Evolutionary conservation across 2,888 invertebrate species (phyloP), one percentile per base, ranked within the genome.

Genomic region (Sarcophaga carnaria): DNA sequence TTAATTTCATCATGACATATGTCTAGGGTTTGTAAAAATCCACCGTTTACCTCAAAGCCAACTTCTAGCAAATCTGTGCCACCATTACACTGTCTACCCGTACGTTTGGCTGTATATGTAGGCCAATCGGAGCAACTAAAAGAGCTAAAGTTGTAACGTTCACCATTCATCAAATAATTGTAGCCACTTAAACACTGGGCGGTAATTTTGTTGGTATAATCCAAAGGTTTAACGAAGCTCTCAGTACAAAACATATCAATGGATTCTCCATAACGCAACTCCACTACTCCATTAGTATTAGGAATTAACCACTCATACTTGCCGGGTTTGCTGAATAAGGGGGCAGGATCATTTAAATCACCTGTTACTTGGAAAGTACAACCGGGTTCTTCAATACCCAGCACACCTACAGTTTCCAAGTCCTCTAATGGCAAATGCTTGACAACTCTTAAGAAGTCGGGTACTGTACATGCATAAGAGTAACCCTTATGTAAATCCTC

Each of bases 301-400:
- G 93, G 92, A 20, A 89, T 47, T 4, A 92, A 59, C 89, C 92
- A 91, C 12, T 90, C 89, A 0, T 89, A 88, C 0, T 93, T 93
- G 2, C 93, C 91, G 62, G 92, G 93, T 0, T 95, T 91, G 85
- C 91, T 90, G 4, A 95, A 94, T 20, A 96, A 92, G 0, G 96
- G 95, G 88, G 95, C 95, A 0, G 95, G 95, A 88, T 95, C 90
- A 4, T 80, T 91, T 0, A 92, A 84, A 74, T 90, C 91, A 0
- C 90, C 90, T 79, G 89, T 90, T 2, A 90, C 87, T 6, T 77
- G 88, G 47, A 91, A 93, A 20, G 88, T 86, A 45, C 92, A 92
- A 25, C 84, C 78, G 1, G 37, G 27, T 12, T 60, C 66, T 1
- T 92, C 91, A 17, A 89, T 14, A 22, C 81, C 81, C 59, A 82